Conservation (phyloP, 2,113 vertebrate genomes). For the Periophthalmus modestus region DNA sequence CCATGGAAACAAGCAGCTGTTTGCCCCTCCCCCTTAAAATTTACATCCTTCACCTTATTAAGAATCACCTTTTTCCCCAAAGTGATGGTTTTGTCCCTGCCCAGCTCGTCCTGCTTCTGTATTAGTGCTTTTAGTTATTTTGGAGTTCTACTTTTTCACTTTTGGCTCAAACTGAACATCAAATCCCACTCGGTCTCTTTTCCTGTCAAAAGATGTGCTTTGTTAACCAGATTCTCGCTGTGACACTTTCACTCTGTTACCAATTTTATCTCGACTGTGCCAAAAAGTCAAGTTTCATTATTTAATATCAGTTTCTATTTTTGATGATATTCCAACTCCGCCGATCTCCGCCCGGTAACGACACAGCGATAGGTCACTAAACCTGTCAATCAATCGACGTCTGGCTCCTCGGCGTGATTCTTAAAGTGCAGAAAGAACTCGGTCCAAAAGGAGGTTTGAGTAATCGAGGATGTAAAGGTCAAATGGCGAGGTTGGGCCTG, state of each 20-base stretch:
- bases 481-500: conserved; percentile 29
- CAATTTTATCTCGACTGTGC: conserved; percentile 11
- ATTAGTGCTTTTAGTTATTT: conserved; percentile 1
- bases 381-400: conserved; percentile 23
- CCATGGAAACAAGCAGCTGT: too few relatives aligned
- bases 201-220: background rate
- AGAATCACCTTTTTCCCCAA: background rate
- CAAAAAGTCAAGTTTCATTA: conserved; percentile 22
- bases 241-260: conserved; percentile 7
- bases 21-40: too few relatives aligned
- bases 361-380: conserved; percentile 21
- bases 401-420: conserved; percentile 4
- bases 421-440: conserved; percentile 16
- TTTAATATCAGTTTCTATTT: background rate
- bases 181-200: background rate
- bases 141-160: background rate
- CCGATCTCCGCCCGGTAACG: background rate
- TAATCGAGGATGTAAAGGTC: conserved; percentile 48
- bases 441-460: conserved; percentile 37
- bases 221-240: background rate
- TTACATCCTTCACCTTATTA: too few relatives aligned
- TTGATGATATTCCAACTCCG: conserved; percentile 1
- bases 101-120: background rate
- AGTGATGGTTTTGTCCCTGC: background rate
- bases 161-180: background rate